Base-by-base conservation (phyloP, 1,140 invertebrate species). In the Diorhabda elongata region DNA sequence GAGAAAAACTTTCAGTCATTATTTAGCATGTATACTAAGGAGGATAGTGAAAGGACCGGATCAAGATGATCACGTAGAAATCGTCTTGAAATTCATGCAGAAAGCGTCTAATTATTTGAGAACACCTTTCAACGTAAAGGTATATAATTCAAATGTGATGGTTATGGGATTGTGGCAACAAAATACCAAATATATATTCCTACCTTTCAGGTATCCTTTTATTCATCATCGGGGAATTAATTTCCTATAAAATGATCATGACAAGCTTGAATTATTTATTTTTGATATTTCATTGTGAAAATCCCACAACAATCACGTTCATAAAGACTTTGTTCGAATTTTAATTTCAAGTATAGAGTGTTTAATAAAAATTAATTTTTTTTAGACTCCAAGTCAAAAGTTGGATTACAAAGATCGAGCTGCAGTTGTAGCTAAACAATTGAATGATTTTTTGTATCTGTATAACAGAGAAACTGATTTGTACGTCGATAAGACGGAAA, bases 381-480 rank as follows among this genome's bases (percentile, higher is more conserved):
- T 81, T 57, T 77, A 92, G 90, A 83, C 87, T 70, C 92, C 92
- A 44, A 90, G 90, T 76, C 85, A 87, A 68, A 91, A 91, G 82
- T 83, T 95, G 76, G 87, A 89, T 71, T 88, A 91, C 70, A 94
- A 94, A 81, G 94, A 95, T 80, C 84, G 92, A 44, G 89, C 92
- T 63, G 92, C 94, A 8, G 89, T 96, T 71, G 90, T 95, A 61
- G 93, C 94, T 1, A 96, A 95, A 81, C 91, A 96, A 77, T 84
- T 97, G n/a, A 93, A 92, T 74, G 94, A 97, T 81, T 97, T 96
- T 83, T 85, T 96, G 62, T 92, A 94, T 82, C 84, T 93, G 67
- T 97, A 96, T 82, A 93, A 92, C 78, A 87, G 90, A 76, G 95
- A 94, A 82, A 93, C 92, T 0, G 91, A 94, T 71, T 79, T 90